Base-by-base conservation (phyloP, 2,797 vertebrate genomes). In the Diplodus sargus region DNA sequence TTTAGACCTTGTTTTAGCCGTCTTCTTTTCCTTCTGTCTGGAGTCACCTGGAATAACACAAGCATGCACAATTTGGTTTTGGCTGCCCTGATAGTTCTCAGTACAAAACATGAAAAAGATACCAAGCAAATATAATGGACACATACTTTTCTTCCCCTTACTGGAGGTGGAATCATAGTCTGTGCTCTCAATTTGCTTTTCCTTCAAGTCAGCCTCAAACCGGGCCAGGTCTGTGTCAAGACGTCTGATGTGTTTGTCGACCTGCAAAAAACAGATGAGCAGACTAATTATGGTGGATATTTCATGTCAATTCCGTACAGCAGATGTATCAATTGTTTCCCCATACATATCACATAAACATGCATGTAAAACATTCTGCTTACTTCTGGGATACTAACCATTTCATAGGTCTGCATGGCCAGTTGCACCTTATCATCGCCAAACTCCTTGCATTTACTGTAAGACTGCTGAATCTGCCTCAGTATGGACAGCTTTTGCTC, bases 321-420 rank as follows among this genome's bases (percentile, higher is more conserved):
- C 22, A 25, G 4, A 14, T 57, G 20, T 12, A 59, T 64, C 2
- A 4, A 43, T 28, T 58, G 5, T 34, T 53, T 65, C 22, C 15
- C 23, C 23, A 59, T 3, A 48, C 9, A 60, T 5, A 45, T 42
- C 18, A 48, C 17, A 4, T 4, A 65, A 0, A 67, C 11, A 34
- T 30, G 7, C 23, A 5, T 22, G 0, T 12, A 25, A 62, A 73
- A 67, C 12, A 28, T 10, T 39, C 9, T 28, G 5, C 52, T 48
- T 28, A 48, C 64, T 30, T 60, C 5, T 17, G 70, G 53, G 48
- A 74, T 74, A 91, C 97, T 81, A 93, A 99, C 98, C 97, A 99
- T 98, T 89, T 99, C 97, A 53, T 99, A 99, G 65, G 98, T 99
- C 95, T 99, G 98, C 98, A 99, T 98, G 60, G 98, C 97, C 83